Percentiles rank a stretch among this genome's conserved stretches.
phyloP scores from a whole-genome alignment of 2,888 invertebrate species.

The Pristionchus japonicus region DNA sequence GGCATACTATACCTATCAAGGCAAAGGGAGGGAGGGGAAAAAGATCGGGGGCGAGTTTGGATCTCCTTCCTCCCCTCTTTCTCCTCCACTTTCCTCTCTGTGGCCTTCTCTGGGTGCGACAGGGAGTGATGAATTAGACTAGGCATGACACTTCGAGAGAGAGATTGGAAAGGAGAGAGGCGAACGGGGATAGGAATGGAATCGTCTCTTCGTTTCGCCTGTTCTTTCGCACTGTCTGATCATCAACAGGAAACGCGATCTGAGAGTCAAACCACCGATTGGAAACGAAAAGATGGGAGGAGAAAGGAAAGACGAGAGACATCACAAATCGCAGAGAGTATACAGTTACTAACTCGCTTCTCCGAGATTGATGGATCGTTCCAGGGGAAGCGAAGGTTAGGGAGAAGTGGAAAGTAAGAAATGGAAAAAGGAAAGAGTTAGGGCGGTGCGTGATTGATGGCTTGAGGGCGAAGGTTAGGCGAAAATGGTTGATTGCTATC shows the following conservation, averaged over 20 bases:
- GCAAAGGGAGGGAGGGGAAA: background rate
- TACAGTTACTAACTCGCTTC: background rate
- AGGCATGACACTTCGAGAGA: conserved; percentile 23
- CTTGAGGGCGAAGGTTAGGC: background rate
- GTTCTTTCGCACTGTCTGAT: background rate
- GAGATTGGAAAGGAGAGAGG: too few relatives aligned
- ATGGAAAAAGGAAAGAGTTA: conserved; percentile 13
- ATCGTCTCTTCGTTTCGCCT: background rate
- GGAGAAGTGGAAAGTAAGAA: conserved; percentile 29
- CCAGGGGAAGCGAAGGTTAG: background rate
- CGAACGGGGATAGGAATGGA: background rate
- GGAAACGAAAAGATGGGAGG: background rate
- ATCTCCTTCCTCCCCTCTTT: too few relatives aligned
- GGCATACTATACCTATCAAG: background rate
- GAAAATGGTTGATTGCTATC: background rate
- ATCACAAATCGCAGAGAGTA: background rate
- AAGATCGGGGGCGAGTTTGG: background rate
- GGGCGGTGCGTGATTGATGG: conserved; percentile 12
- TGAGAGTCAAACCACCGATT: background rate
- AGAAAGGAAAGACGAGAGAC: background rate
- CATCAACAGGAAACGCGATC: background rate
- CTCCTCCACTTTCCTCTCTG: background rate
- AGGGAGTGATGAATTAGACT: conserved; percentile 13
- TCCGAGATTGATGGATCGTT: background rate
- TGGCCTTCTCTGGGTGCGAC: background rate